Conservation (phyloP, 2,113 vertebrate species). For the Crocuta crocuta region DNA sequence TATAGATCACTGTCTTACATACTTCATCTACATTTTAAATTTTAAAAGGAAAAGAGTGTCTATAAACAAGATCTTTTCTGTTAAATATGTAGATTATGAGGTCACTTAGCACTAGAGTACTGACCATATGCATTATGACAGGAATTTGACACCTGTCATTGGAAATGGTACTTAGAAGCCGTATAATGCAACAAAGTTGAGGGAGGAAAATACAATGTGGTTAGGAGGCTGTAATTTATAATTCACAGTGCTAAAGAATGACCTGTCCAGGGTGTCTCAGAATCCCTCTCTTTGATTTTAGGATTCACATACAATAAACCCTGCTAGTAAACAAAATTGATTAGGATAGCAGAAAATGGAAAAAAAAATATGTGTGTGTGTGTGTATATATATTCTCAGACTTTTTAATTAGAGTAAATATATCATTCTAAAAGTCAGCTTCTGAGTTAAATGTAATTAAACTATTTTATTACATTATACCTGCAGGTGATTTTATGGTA, state of each 20-base stretch:
- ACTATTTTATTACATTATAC: constrained; percentile 80
- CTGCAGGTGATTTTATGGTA: constrained; percentile 85
- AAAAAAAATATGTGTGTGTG: background rate
- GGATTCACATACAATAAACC: constrained; percentile 32
- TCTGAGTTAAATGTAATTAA: constrained; percentile 74
- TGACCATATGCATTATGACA: constrained; percentile 85
- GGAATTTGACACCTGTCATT: constrained; percentile 88
- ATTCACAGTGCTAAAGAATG: constrained; percentile 80
- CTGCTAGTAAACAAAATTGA: constrained; percentile 70
- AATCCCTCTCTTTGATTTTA: constrained; percentile 75
- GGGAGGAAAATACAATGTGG: constrained; percentile 55
- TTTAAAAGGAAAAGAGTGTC: constrained; percentile 83
- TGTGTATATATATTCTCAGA: background rate
- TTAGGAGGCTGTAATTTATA: constrained; percentile 84
- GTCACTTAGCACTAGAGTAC: constrained; percentile 85
- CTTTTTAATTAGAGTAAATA: constrained; percentile 68
- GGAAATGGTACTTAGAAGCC: constrained; percentile 87
- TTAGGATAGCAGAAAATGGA: constrained; percentile 44
- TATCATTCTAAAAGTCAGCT: constrained; percentile 72
- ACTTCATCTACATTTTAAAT: constrained; percentile 85
- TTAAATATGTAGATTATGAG: constrained; percentile 89
- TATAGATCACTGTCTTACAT: constrained; percentile 81
- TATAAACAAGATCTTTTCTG: constrained; percentile 84
- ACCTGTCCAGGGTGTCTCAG: constrained; percentile 74
- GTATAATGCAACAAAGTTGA: constrained; percentile 82